A percentile compares a stretch with the other conserved stretches of the same genome.
Conservation (phyloP, 2,113 vertebrate genomes). For the Callipepla californica region DNA sequence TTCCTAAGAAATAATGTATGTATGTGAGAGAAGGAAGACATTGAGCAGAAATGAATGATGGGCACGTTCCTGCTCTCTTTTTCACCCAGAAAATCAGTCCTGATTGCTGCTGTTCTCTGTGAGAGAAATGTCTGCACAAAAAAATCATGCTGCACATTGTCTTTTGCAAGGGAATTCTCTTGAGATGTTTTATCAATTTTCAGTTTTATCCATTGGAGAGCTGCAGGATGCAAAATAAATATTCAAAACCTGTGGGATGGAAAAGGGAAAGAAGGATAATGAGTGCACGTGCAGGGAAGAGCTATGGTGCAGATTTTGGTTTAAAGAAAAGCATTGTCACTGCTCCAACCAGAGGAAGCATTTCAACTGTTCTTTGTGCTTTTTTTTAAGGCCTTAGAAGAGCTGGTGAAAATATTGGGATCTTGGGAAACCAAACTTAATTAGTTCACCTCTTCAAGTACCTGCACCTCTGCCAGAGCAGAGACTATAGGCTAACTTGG, state of each 20-base stretch:
- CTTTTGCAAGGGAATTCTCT: background rate
- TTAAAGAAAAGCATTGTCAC: background rate
- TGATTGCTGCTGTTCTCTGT: background rate
- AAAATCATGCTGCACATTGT: accelerated
- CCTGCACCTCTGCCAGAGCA: background rate
- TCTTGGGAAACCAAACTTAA: background rate
- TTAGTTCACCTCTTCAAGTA: background rate
- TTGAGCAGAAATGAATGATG: background rate
- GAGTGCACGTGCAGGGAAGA: background rate
- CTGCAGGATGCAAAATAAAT: background rate
- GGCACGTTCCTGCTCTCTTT: background rate
- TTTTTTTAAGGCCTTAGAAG: background rate
- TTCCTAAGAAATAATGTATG: background rate
- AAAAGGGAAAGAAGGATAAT: background rate
- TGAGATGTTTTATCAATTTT: background rate
- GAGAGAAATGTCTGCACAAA: accelerated
- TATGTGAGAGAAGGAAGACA: background rate
- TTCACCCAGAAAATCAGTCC: background rate
- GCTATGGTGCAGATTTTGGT: background rate
- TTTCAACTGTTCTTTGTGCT: accelerated
- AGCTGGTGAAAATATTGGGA: accelerated
- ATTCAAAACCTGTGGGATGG: background rate
- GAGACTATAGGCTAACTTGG: background rate
- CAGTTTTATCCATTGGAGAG: background rate
- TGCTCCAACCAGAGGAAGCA: background rate